Base-by-base conservation (phyloP, 1,140 invertebrate species). In the Drosophila erecta region DNA sequence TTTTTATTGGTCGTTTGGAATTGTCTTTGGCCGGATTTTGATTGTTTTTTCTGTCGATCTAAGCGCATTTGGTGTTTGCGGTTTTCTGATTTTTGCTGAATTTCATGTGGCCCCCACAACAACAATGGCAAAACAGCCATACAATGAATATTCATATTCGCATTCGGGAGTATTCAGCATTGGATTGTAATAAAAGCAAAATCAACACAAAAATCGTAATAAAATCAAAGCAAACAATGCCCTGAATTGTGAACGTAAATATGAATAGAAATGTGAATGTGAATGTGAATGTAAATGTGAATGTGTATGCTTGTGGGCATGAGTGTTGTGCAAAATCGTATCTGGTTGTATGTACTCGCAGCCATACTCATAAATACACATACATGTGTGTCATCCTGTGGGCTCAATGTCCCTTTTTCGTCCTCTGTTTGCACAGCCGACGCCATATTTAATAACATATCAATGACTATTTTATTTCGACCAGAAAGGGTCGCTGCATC, bases 121-220 rank as follows among this genome's bases (percentile, higher is more conserved):
- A 61, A 50, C 47, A 78, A 30, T 30, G 30, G 8, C n/a, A 15
- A 6, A 40, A 15, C 5, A 41, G 7, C 38, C 35, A 58, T 33
- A 51, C 22, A 49, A 71, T 71, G 67, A 71, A 71, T 71, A 71
- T 71, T 71, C 67, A 71, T 71, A 70, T 57, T 70, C 51, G 43
- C 43, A 70, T 56, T 70, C 43, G 64, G 54, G 41, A 22, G 66
- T 38, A 46, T 56, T 38, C 57, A 33, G 64, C 79, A 85, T 87
- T 81, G 78, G 81, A 81, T 87, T 87, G 75, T 76, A 86, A 86
- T 87, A 86, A 86, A 86, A 87, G 83, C 83, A 86, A 86, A 86
- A 86, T 86, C 83, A 86, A 86, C 81, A 86, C 83, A 86, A 87
- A 86, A 86, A 86, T 81, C 74, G 78, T 86, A 86, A 86, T 86